phyloP scores from a whole-genome alignment of 2,888 invertebrate species.

The Rhodophaea formosa region DNA sequence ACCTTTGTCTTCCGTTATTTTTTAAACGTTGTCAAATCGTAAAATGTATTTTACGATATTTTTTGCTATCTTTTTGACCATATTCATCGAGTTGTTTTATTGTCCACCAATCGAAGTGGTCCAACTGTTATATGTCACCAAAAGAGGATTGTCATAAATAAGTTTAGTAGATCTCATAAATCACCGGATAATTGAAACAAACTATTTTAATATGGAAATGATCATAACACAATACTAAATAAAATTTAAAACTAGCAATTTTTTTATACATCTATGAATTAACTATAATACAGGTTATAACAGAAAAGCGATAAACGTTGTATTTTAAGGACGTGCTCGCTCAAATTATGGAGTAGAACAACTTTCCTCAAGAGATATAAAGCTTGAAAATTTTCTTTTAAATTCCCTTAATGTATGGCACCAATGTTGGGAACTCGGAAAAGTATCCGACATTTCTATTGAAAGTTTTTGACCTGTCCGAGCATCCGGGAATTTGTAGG shows the following conservation, averaged over 20 bases:
- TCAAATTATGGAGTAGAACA: too few species aligned
- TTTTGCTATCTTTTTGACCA: not conserved
- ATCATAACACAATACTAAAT: not conserved
- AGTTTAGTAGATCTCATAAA: not conserved
- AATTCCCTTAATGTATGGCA: too few species aligned
- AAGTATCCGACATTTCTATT: too few species aligned
- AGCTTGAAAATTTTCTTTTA: too few species aligned
- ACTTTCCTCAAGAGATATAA: too few species aligned
- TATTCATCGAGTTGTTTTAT: not conserved
- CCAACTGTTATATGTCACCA: not conserved
- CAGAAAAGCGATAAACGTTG: too few species aligned
- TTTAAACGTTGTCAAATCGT: not conserved
- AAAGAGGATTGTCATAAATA: not conserved
- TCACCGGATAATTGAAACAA: not conserved
- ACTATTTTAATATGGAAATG: not conserved
- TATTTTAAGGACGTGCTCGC: too few species aligned
- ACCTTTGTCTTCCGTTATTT: not conserved
- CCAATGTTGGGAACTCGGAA: too few species aligned
- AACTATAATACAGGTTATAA: too few species aligned
- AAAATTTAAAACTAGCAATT: not conserved
- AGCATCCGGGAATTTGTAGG: too few species aligned
- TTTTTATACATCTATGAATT: too few species aligned
- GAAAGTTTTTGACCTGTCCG: too few species aligned
- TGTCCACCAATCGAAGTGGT: not conserved
- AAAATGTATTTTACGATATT: not conserved